A percentile compares a stretch with the other conserved stretches of the same genome.
These are phyloP conservation scores for Noctua fimbriata DNA, from an alignment of 2,888 invertebrate genomes.

Conservation along the genomic window DNA sequence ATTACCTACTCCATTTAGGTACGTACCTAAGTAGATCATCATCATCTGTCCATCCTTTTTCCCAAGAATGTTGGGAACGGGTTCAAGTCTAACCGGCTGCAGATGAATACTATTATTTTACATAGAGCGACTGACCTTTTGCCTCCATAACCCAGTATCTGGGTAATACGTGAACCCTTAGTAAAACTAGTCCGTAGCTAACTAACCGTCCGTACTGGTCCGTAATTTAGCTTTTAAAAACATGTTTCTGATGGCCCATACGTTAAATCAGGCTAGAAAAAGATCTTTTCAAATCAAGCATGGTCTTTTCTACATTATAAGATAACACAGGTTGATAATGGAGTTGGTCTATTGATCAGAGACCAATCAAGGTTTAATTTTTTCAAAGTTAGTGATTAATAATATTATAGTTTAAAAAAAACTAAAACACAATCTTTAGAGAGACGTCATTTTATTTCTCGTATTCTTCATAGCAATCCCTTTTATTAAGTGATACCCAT, in stretches of 20 bases:
- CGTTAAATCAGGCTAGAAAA: not conserved
- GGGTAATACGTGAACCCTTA: not conserved
- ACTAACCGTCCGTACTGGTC: too few species aligned
- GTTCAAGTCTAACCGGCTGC: not conserved
- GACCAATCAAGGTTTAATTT: not conserved
- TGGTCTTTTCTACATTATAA: not conserved
- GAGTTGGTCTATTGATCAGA: not conserved
- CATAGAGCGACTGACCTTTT: not conserved
- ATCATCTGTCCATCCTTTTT: not conserved
- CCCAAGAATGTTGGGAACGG: not conserved
- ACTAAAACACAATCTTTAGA: too few species aligned
- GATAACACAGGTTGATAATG: not conserved
- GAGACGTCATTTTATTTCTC: too few species aligned
- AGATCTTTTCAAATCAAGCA: not conserved
- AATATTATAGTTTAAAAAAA: too few species aligned
- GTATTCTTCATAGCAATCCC: too few species aligned
- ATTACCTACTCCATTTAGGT: slow-evolving; percentile 31
- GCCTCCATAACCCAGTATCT: not conserved
- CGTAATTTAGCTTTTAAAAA: not conserved
- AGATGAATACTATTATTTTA: not conserved
- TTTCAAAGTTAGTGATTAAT: too few species aligned
- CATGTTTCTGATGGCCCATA: not conserved
- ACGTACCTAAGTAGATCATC: not conserved
- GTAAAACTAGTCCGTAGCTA: too few species aligned
- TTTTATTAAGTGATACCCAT: too few species aligned